Base-by-base conservation (phyloP, 2,797 vertebrate genomes). In the Pangasius djambal region DNA sequence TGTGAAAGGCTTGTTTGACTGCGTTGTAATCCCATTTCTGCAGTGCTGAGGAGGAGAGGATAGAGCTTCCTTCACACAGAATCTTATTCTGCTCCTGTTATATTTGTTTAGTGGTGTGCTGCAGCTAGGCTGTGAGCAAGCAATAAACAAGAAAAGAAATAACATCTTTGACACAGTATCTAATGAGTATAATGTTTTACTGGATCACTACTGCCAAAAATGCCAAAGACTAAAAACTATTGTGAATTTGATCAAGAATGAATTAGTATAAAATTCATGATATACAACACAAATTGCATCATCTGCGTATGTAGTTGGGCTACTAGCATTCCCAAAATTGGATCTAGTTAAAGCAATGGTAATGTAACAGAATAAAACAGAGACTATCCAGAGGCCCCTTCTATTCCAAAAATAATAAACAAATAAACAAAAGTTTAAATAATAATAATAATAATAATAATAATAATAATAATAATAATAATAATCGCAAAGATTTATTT, bases 21-120 rank as follows among this genome's bases (percentile, higher is more conserved):
- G 57, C 55, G 78, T 79, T 83, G 88, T 93, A 92, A 93, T 93
- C 90, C 89, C 59, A 91, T 93, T 93, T 91, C 87, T 88, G 82
- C 90, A 90, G 83, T 70, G 86, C 90, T 86, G 87, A 83, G 88
- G 87, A 92, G 91, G 88, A 87, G 88, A 90, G 85, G 86, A 89
- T 88, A 83, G 61, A 18, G 89, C 74, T 88, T 67, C 88, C 86
- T 69, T 86, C 55, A 75, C 88, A 72, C 84, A 77, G 55, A 86
- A 87, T 89, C 79, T 65, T 70, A 89, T 89, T 89, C 78, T 40
- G 55, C 67, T 82, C 28, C 57, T 63, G 79, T 84, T 84, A 84
- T 89, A 75, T 89, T 87, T 78, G 82, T 78, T 87, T 87, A 89
- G 86, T 50, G 86, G 40, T 52, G 44, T 37, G 86, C 89, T 70